These are phyloP conservation scores for Rallus crepitans DNA, from an alignment of 2,797 vertebrate species.

Conservation along the genomic window DNA sequence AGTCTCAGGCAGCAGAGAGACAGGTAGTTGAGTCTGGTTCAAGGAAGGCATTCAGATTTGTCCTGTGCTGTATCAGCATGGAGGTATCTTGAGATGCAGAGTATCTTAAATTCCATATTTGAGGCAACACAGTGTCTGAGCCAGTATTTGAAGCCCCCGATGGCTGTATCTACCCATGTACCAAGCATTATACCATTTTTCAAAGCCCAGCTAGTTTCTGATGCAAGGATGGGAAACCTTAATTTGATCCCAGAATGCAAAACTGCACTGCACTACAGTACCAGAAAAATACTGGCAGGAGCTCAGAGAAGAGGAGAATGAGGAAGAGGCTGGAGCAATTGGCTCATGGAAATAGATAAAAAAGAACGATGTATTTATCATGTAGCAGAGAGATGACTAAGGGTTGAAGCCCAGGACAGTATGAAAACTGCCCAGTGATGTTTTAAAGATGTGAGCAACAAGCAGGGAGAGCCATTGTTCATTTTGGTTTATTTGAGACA, in stretches of 20 bases:
- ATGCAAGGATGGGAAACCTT: conserved; percentile 14
- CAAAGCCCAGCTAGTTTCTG: conserved; percentile 30
- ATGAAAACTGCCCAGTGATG: conserved; percentile 51
- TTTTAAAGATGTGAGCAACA: conserved; percentile 46
- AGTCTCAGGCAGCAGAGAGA: neutral
- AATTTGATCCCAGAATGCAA: conserved; percentile 56
- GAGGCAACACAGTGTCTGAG: neutral
- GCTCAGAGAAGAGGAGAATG: conserved; percentile 31
- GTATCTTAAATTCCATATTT: neutral
- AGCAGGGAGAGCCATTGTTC: conserved; percentile 42
- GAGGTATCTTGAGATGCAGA: neutral
- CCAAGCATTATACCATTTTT: conserved; percentile 6
- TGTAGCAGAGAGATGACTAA: conserved; percentile 57
- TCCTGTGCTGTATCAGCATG: neutral
- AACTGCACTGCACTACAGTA: neutral
- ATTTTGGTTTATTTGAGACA: conserved; percentile 25
- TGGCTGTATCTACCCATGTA: neutral
- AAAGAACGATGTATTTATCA: conserved; percentile 27
- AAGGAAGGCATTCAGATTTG: neutral
- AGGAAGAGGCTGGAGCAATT: conserved; percentile 18
- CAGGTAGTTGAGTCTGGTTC: neutral
- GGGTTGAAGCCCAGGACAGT: conserved; percentile 29
- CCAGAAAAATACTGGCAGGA: conserved; percentile 29
- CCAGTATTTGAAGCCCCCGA: neutral
- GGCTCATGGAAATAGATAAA: conserved; percentile 54